Evolutionary conservation across 2,888 invertebrate genomes (phyloP), one percentile per base, ranked within the genome.

Genomic region (Monoplex corrugatus): DNA sequence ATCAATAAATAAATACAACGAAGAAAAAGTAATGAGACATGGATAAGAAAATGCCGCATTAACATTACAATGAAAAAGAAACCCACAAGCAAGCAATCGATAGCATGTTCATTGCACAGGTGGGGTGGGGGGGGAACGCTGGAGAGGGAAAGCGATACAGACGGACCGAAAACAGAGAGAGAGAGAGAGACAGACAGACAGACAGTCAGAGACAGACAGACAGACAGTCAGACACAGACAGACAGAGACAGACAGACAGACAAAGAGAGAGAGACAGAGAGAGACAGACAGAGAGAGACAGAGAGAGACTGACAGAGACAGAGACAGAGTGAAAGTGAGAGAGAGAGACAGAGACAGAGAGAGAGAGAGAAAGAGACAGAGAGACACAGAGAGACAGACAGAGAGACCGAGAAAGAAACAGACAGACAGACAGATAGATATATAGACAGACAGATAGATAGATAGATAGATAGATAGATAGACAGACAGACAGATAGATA

Each of bases 221-320:
- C 45, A 84, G n/a, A 50, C n/a, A 84, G 44, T 44, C 13, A 83
- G 57, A 82, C 40, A 68, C 40, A 43, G 38, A 72, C 72, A 43
- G 40, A 40, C 32, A 35, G 75, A 87, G 43, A 87, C 43, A 40
- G n/a, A 32, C n/a, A 72, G 75, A 40, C n/a, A 72, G 75, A 50
- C 16, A 32, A 44, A 87, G 43, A 43, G 40, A n/a, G n/a, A 57
- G 16, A 57, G 57, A 57, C 5, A 84, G 84, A 84, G n/a, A 50
- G 45, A 84, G 44, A 84, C 13, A 83, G 57, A 82, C 40, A 68
- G 63, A 43, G 38, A 72, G 84, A 43, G 40, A 40, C 32, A 35
- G 75, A 87, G 43, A 87, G 72, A 40, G n/a, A 32, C n/a, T 43
- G 75, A 40, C n/a, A 72, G 75, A 50, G 32, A 32, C 43, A 87